phyloP scores from a whole-genome alignment of 35 echinoderm and acorn worm genomes.

The Chiridota heheva region DNA sequence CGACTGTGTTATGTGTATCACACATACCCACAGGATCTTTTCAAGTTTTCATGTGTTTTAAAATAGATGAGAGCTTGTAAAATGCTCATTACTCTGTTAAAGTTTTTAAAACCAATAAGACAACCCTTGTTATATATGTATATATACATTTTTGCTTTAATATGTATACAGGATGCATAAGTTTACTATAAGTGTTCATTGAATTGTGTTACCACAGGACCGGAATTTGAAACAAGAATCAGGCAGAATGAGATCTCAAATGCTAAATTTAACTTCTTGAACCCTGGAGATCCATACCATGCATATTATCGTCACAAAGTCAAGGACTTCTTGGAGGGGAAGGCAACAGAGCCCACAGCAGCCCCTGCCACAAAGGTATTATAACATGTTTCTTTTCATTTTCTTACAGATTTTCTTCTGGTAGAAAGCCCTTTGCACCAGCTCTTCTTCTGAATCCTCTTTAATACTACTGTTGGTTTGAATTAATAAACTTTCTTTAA shows the following conservation, averaged over 20 bases:
- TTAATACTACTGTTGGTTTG: no score
- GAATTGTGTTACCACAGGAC: conserved; percentile 45
- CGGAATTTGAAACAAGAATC: conserved; percentile 94
- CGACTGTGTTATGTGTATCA: no score
- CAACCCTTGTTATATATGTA: neutral
- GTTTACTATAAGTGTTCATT: neutral
- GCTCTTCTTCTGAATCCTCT: no score
- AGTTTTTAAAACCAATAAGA: neutral
- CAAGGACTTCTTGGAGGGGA: conserved; percentile 96
- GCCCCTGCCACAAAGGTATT: conserved; percentile 44
- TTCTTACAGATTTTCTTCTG: no score
- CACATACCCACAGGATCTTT: no score
- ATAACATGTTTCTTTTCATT: no score
- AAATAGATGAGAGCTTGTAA: neutral
- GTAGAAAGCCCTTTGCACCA: no score
- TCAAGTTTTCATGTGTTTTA: no score
- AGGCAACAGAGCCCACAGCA: conserved; percentile 54
- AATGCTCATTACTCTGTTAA: neutral
- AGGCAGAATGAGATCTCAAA: conserved; percentile 97
- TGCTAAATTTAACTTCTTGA: conserved; percentile 97
- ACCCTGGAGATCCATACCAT: conserved; percentile 96
- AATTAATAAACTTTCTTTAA: no score
- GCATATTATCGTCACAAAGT: conserved; percentile 98
- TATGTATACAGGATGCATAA: neutral
- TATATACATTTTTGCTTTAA: neutral